Base-by-base conservation (phyloP, 2,888 invertebrate genomes). In the Eumacrocentrus americanus region DNA sequence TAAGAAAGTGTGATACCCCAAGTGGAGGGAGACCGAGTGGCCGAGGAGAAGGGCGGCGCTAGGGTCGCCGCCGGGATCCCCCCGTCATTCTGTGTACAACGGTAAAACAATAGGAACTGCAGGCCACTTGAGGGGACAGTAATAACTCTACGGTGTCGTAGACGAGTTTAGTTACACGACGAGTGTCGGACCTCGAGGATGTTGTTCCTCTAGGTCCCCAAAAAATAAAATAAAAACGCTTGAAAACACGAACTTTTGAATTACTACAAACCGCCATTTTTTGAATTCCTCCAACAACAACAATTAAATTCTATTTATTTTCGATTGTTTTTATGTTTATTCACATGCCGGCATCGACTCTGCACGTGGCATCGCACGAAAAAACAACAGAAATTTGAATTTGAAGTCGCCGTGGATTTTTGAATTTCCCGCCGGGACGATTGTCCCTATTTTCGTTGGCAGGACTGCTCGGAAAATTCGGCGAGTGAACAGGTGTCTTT, bases 401-500 rank as follows among this genome's bases (percentile, higher is more conserved):
- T 12, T n/a, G 11, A 2, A 2, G 5, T 38, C 11, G 34, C 11
- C n/a, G n/a, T n/a, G n/a, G 16, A 14, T 3, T 23, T 58, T 58
- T 35, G 25, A 58, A 52, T 58, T 20, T 3, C 40, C 54, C 60
- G 60, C 60, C 34, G 9, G 37, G 6, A 48, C 6, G 9, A 37
- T 34, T 14, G 18, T n/a, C 6, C 3, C 9, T 34, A 35, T 29
- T 22, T 14, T 16, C 63, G 84, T 84, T 85, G 85, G 84, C 81
- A 77, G 73, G 79, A 83, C 84, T 83, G 84, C 87, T 70, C 86
- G 86, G 89, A 88, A 89, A 89, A 87, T 86, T 85, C 82, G 82
- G 82, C 81, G 81, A 83, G 83, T 82, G 86, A 89, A 89, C 90
- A 90, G 90, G 90, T 90, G 90, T 89, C 89, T 87, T 84, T 86